Evolutionary conservation across 2,113 vertebrate genomes (phyloP).

Genomic region (Geothlypis trichas): DNA sequence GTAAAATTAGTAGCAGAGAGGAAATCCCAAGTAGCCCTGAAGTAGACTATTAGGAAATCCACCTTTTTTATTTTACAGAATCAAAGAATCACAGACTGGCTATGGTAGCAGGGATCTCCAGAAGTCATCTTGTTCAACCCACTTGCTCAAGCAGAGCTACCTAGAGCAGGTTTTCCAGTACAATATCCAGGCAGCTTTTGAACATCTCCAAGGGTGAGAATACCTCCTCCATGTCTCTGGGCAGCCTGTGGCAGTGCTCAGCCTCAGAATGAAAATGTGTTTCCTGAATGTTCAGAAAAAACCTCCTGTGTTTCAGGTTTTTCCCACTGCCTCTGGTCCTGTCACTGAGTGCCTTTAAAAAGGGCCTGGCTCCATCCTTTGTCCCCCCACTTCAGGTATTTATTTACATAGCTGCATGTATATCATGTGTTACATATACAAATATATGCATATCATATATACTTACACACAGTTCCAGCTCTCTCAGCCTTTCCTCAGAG

Average conservation of each 20-base stretch:
- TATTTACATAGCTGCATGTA: neutral
- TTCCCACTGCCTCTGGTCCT: neutral
- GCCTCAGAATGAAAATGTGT: neutral
- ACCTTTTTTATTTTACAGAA: neutral
- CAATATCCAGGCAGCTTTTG: fast-evolving
- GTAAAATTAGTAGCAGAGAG: slow-evolving; percentile 61
- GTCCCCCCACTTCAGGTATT: neutral
- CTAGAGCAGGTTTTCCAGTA: neutral
- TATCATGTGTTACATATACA: too few relatives aligned
- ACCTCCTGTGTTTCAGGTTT: neutral
- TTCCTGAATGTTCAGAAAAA: neutral
- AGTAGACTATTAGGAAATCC: neutral
- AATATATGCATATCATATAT: too few relatives aligned
- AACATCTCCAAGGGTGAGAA: neutral
- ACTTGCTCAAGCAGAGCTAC: neutral
- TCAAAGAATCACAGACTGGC: neutral
- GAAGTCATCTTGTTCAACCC: neutral
- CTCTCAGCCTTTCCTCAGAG: neutral
- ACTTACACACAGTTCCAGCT: neutral
- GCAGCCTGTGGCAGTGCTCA: neutral
- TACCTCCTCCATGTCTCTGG: neutral
- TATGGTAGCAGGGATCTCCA: neutral
- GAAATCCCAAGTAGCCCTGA: slow-evolving; percentile 46
- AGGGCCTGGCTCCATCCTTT: neutral
- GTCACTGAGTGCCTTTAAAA: neutral